Evolutionary conservation across 2,888 invertebrate genomes (phyloP).

Genomic region (Cheilosia vulpina): DNA sequence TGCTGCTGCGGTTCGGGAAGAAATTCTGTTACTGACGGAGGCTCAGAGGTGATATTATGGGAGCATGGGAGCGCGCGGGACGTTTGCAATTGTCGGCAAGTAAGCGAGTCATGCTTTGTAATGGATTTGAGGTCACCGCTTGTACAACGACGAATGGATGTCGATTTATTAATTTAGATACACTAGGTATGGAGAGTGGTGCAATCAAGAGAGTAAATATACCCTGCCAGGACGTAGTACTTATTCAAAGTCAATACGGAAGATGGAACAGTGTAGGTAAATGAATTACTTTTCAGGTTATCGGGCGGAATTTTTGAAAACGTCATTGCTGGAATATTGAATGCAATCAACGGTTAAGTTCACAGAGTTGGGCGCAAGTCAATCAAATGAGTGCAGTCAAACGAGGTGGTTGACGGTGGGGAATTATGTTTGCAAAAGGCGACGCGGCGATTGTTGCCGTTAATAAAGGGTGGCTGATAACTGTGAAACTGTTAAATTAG

Average conservation of each 20-base stretch:
- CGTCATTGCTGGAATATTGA: constrained; percentile 20
- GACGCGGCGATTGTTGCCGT: background rate
- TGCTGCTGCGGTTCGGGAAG: constrained; percentile 22
- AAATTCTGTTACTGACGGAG: constrained; percentile 17
- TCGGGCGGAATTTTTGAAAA: constrained; percentile 5
- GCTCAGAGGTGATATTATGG: constrained; percentile 13
- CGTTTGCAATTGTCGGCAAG: constrained; percentile 6
- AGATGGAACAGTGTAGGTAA: constrained; percentile 6
- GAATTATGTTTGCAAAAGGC: background rate
- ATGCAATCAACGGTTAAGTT: constrained; percentile 36
- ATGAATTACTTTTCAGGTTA: constrained; percentile 49
- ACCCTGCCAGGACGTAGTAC: constrained; percentile 8
- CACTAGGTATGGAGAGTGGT: constrained; percentile 1
- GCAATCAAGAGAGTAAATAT: constrained; percentile 61
- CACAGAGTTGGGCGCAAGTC: constrained; percentile 17
- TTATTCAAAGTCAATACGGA: constrained; percentile 7
- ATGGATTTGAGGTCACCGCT: constrained; percentile 19
- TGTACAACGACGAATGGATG: background rate
- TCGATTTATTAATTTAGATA: constrained; percentile 66
- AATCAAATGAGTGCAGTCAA: constrained; percentile 22
- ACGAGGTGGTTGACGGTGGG: background rate
- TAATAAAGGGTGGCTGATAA: too few relatives aligned
- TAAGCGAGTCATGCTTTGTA: constrained; percentile 16
- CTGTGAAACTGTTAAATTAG: too few relatives aligned
- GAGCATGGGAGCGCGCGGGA: background rate